phyloP scores from a whole-genome alignment of 2,888 invertebrate genomes.

The Morpho helenor region DNA sequence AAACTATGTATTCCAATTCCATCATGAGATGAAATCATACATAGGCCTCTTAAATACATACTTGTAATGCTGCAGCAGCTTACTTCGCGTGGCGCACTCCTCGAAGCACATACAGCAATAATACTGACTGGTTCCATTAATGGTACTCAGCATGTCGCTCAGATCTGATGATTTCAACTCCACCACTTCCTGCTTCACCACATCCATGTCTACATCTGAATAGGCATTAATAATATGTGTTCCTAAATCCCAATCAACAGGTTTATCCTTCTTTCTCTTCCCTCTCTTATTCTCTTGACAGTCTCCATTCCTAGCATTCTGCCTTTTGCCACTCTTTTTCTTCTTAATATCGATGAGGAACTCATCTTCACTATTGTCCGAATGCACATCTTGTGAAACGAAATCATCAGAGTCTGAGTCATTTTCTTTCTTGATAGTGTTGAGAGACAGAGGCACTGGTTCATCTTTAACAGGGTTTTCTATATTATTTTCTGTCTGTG shows the following conservation, averaged over 20 bases:
- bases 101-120: constrained; percentile 64
- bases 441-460: constrained; percentile 31
- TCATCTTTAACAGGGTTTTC: constrained; percentile 46
- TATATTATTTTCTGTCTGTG: constrained; percentile 46
- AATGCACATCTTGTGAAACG: constrained; percentile 32
- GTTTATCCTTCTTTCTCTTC: constrained; percentile 26
- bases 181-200: constrained; percentile 37
- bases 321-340: constrained; percentile 39
- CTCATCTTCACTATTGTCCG: constrained; percentile 57
- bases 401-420: constrained; percentile 34
- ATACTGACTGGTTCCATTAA: constrained; percentile 31
- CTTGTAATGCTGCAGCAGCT: constrained; percentile 66
- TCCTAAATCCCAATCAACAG: constrained; percentile 17
- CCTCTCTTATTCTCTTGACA: constrained; percentile 23
- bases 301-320: constrained; percentile 22
- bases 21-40: no score
- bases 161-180: constrained; percentile 27
- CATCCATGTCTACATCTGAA: constrained; percentile 30
- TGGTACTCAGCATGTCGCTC: constrained; percentile 1
- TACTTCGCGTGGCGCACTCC: constrained; percentile 41
- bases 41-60: constrained; percentile 28
- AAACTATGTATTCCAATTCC: no score
- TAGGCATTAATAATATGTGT: constrained; percentile 7
- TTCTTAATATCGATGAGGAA: constrained; percentile 52
- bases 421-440: constrained; percentile 47